phyloP scores from a whole-genome alignment of 2,888 invertebrate species.

The Azorinus chamasolen region DNA sequence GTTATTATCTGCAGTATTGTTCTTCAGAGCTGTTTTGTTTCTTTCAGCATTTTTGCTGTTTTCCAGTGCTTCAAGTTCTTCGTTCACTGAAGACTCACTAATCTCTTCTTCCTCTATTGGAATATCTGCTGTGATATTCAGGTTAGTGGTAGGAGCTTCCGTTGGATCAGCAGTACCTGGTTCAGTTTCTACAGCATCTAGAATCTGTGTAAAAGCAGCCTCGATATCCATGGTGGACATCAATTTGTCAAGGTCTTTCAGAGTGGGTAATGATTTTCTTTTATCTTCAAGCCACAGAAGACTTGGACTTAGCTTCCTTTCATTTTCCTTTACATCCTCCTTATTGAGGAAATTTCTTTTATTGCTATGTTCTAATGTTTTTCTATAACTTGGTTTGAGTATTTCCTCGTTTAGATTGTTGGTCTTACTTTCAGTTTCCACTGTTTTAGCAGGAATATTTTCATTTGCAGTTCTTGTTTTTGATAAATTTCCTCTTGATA shows the following conservation, averaged over 20 bases:
- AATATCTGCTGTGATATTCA: slow-evolving; percentile 19
- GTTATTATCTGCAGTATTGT: too few species aligned
- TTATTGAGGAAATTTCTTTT: too few species aligned
- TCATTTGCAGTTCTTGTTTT: too few species aligned
- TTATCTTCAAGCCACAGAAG: slow-evolving; percentile 68
- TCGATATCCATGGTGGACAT: slow-evolving; percentile 71
- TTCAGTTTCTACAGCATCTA: slow-evolving; percentile 68
- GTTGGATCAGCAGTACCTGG: slow-evolving; percentile 18
- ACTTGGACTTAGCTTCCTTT: slow-evolving; percentile 34
- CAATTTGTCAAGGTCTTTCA: slow-evolving; percentile 58
- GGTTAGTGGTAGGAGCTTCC: neutral
- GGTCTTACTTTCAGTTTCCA: too few species aligned
- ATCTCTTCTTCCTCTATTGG: slow-evolving; percentile 51
- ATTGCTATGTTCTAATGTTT: too few species aligned
- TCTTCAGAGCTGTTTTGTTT: too few species aligned
- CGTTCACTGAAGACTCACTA: slow-evolving; percentile 27
- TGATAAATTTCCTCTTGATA: slow-evolving; percentile 43
- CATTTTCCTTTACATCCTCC: neutral
- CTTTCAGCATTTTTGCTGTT: too few species aligned
- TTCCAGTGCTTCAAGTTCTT: too few species aligned
- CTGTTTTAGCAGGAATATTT: too few species aligned
- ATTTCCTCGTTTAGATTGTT: too few species aligned
- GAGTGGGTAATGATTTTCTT: slow-evolving; percentile 61
- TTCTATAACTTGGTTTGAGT: too few species aligned
- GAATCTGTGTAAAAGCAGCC: slow-evolving; percentile 70